These are phyloP conservation scores for Sylvia borin DNA, from an alignment of 2,797 vertebrate species.

Conservation along the genomic window DNA sequence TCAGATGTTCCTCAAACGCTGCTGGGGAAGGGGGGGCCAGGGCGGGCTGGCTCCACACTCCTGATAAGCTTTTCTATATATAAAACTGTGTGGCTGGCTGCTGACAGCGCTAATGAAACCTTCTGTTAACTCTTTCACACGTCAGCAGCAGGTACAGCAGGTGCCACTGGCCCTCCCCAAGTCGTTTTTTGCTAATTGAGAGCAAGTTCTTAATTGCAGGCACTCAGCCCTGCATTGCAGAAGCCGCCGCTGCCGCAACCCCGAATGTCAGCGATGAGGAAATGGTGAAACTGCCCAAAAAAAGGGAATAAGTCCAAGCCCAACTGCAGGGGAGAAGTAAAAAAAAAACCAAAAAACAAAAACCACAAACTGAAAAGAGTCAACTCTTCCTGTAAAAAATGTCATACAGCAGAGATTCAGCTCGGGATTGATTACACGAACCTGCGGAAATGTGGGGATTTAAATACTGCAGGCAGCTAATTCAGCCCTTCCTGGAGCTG, in stretches of 20 bases:
- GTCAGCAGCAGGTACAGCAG: not conserved
- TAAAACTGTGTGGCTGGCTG: not conserved
- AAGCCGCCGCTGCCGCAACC: not conserved
- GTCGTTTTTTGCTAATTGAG: not conserved
- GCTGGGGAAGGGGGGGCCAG: not conserved
- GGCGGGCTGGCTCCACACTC: not conserved
- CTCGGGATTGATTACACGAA: fast-evolving
- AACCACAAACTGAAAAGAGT: not conserved
- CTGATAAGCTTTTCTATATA: not conserved
- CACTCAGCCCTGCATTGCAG: not conserved
- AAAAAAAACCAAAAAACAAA: not conserved
- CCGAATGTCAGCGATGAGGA: not conserved
- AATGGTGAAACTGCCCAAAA: not conserved
- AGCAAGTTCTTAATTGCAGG: not conserved
- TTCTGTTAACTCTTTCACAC: not conserved
- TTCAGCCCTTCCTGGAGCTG: not conserved
- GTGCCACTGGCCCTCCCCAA: not conserved
- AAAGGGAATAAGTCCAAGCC: not conserved
- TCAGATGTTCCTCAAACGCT: not conserved
- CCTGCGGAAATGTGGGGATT: not conserved
- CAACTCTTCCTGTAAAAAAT: not conserved
- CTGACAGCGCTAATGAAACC: not conserved
- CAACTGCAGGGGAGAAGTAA: not conserved
- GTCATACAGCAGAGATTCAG: fast-evolving
- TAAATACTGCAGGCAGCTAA: not conserved